These are phyloP conservation scores for Periphyllus acericola DNA, from an alignment of 2,888 invertebrate species.

Conservation along the genomic window DNA sequence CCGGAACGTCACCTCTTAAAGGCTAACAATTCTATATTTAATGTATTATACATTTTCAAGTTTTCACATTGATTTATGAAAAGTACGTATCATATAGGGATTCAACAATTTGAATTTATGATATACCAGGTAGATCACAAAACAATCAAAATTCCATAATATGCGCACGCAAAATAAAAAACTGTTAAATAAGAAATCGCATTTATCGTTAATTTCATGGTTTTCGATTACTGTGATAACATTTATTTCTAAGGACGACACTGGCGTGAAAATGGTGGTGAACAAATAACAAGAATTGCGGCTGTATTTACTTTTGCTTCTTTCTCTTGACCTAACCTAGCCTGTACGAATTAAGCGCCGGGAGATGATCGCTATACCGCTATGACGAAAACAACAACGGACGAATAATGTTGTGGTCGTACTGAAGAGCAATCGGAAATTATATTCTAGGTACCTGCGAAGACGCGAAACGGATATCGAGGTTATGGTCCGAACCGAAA, in stretches of 20 bases:
- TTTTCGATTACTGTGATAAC: not conserved
- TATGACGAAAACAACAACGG: not conserved
- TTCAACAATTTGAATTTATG: too few species aligned
- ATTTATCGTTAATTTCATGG: too few species aligned
- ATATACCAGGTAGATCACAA: too few species aligned
- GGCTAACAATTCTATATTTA: too few species aligned
- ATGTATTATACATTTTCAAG: too few species aligned
- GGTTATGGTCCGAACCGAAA: conserved; percentile 17
- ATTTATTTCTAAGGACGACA: not conserved
- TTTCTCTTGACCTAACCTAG: not conserved
- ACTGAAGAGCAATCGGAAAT: not conserved
- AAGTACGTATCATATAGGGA: too few species aligned
- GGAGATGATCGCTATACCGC: not conserved
- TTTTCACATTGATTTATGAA: too few species aligned
- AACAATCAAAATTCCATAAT: too few species aligned
- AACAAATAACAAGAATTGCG: not conserved
- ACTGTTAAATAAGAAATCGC: too few species aligned
- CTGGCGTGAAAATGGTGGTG: not conserved
- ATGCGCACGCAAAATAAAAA: too few species aligned
- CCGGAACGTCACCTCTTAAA: too few species aligned
- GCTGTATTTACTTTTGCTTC: not conserved
- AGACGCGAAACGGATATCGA: not conserved
- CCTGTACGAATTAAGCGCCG: not conserved
- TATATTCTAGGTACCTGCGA: not conserved
- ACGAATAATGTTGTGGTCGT: not conserved